Base-by-base conservation (phyloP, 2,888 invertebrate genomes). In the Cynaeus angustus region DNA sequence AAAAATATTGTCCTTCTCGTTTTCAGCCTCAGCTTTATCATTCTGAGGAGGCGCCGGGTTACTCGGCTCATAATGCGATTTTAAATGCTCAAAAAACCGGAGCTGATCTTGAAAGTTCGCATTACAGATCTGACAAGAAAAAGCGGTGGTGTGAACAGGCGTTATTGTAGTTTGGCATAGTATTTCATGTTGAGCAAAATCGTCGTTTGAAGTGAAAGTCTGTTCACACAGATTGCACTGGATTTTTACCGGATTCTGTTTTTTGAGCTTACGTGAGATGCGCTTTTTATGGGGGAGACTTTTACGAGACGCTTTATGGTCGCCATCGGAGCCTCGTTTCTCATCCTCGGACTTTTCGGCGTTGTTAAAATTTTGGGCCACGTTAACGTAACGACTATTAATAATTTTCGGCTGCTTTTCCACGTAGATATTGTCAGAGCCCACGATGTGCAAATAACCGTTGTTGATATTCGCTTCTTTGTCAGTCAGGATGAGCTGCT, bases 281-380 rank as follows among this genome's bases (percentile, higher is more conserved):
- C 95, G 87, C 82, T 96, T 96, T 83, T 95, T 95, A 82, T 95
- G 95, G 0, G 95, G 95, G 66, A 95, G 84, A 73, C 92, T 92
- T 83, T 93, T 91, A 74, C 91, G 91, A 2, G 83, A 83, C 8
- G 82, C 76, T 10, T 82, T 80, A 41, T 76, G 80, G 66, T 84
- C 85, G 50, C 81, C 79, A 70, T 85, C 84, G 1, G 84, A 85
- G 71, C 83, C 83, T 12, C 74, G 74, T 21, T 74, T 70, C 28
- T 82, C 82, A 41, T 80, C 78, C 28, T 85, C 83, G 8, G 78
- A 77, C 73, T 83, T 75, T n/a, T 64, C 50, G 3, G 52, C 10
- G 9, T 41, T 37, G n/a, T 21, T 62, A 13, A 56, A 66, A 46
- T 28, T 56, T 16, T 59, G 46, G 6, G 37, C 33, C 1, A 58